Conservation (phyloP, 1,140 invertebrate species). For the Rhopalosiphum maidis region DNA sequence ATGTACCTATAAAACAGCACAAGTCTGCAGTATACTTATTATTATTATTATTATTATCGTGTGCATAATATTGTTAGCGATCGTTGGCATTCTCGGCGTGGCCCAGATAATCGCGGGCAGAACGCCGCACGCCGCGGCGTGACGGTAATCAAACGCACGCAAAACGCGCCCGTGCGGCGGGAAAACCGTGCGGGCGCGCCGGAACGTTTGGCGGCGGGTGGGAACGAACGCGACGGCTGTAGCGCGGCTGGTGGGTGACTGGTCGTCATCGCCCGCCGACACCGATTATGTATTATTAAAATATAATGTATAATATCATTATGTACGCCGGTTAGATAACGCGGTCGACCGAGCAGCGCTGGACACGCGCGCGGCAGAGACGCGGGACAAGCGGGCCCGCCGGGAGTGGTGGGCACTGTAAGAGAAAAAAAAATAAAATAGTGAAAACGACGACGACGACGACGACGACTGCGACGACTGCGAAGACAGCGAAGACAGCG, state of each 20-base stretch:
- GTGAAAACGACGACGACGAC: not conserved
- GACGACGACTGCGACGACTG: too few species aligned
- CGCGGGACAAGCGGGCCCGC: too few species aligned
- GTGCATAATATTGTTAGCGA: not conserved
- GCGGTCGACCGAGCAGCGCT: not conserved
- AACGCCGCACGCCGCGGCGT: conserved; percentile 28
- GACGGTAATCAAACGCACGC: conserved; percentile 6
- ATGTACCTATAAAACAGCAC: not conserved
- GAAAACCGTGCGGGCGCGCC: not conserved
- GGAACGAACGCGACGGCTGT: not conserved
- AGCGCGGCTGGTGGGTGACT: not conserved
- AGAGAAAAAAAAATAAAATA: not conserved
- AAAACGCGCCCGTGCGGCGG: not conserved
- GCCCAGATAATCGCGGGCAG: conserved; percentile 39
- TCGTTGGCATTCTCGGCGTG: not conserved
- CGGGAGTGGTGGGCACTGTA: not conserved
- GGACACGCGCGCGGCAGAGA: not conserved
- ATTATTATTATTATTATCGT: not conserved
- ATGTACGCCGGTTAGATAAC: not conserved
- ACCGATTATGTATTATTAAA: conserved; percentile 11
- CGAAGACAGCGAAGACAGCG: too few species aligned
- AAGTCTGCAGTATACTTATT: not conserved
- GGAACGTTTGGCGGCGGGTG: not conserved
- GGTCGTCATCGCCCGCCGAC: not conserved
- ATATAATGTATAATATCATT: not conserved